Evolutionary conservation across 2,113 vertebrate genomes (phyloP).

Genomic region (Dolichotis patagonum): DNA sequence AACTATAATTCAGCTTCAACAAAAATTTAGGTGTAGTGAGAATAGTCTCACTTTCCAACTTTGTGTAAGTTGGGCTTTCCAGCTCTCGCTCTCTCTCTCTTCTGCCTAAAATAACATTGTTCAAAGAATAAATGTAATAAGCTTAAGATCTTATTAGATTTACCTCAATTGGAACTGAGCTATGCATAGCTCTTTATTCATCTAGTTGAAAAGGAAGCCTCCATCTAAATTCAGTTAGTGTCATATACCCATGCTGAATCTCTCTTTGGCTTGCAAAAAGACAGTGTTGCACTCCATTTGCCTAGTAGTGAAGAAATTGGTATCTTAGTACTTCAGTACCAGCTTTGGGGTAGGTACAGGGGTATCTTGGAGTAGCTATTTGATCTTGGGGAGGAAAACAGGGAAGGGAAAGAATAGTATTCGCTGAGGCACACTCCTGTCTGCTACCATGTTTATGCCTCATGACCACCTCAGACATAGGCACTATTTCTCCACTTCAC

Average conservation of each 20-base stretch:
- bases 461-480: neutral
- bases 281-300: neutral
- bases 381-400: neutral
- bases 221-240: constrained; percentile 33
- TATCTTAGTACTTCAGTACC: neutral
- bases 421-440: neutral
- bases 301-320: neutral
- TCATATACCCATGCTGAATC: neutral
- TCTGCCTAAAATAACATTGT: neutral
- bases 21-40: neutral
- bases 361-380: neutral
- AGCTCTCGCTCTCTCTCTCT: constrained; percentile 37
- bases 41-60: constrained; percentile 1
- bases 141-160: neutral
- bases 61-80: neutral
- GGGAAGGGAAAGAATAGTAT: neutral
- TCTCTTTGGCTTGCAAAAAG: neutral
- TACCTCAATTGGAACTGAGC: neutral
- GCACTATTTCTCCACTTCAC: neutral
- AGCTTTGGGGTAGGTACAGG: neutral
- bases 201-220: neutral
- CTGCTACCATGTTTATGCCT: neutral
- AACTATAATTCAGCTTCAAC: neutral
- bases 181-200: neutral
- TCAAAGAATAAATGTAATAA: neutral